These are phyloP conservation scores for Genyomyrus donnyi DNA, from an alignment of 2,113 vertebrate genomes.

Conservation along the genomic window DNA sequence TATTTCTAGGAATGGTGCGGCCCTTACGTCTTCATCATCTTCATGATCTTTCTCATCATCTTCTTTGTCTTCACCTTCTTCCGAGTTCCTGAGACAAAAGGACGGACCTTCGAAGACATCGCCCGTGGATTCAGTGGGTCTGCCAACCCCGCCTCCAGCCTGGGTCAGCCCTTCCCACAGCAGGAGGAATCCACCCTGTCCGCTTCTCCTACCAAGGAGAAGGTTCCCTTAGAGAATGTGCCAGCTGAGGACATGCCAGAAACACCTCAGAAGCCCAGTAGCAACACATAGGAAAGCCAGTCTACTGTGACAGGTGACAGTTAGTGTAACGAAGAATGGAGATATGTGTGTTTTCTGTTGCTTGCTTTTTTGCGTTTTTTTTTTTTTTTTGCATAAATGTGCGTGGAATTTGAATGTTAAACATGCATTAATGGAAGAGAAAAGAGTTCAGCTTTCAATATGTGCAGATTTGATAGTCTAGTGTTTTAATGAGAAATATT, in stretches of 20 bases:
- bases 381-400: no score
- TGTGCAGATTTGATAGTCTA: neutral
- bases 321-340: neutral
- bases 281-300: neutral
- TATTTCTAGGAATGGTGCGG: slow-evolving; percentile 58
- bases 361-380: neutral
- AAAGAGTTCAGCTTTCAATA: neutral
- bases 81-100: slow-evolving; percentile 89
- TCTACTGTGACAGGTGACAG: neutral
- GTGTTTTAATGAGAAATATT: neutral
- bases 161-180: slow-evolving; percentile 24
- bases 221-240: slow-evolving; percentile 54
- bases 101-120: slow-evolving; percentile 92
- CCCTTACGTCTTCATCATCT: slow-evolving; percentile 86
- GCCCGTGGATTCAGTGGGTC: slow-evolving; percentile 56
- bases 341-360: neutral
- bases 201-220: slow-evolving; percentile 47
- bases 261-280: neutral
- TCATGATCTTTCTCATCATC: slow-evolving; percentile 68
- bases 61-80: slow-evolving; percentile 90
- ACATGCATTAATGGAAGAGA: neutral
- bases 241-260: slow-evolving; percentile 13
- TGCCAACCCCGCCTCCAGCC: slow-evolving; percentile 7
- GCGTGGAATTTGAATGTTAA: neutral
- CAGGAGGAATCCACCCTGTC: slow-evolving; percentile 35